Conservation (phyloP, 2,888 invertebrate species). For the Caenorhabditis macrosperma region DNA sequence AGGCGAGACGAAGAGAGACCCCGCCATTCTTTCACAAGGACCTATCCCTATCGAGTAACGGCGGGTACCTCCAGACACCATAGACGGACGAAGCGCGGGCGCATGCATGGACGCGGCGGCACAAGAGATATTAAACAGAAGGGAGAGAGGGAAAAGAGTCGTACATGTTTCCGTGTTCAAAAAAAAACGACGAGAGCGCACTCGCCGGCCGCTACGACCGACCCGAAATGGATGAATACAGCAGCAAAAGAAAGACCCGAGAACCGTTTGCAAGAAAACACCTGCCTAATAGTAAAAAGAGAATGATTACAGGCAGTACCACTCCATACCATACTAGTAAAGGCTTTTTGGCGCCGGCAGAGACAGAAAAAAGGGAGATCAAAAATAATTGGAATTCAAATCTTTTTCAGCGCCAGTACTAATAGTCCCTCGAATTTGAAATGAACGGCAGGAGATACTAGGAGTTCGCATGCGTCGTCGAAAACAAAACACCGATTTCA, state of each 20-base stretch:
- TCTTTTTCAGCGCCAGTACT: background rate
- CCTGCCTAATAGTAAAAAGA: background rate
- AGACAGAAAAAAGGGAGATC: too few species aligned
- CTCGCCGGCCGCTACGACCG: background rate
- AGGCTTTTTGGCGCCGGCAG: too few species aligned
- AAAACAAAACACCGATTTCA: constrained; percentile 2
- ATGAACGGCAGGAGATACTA: background rate
- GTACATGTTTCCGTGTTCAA: constrained; percentile 20
- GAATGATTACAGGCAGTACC: too few species aligned
- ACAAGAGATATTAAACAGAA: constrained; percentile 8
- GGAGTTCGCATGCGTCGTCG: too few species aligned
- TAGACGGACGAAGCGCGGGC: constrained; percentile 37
- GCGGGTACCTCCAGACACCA: constrained; percentile 53
- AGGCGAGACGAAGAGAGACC: constrained; percentile 17
- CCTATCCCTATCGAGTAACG: constrained; percentile 42
- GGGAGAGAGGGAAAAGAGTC: constrained; percentile 5
- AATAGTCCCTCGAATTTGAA: too few species aligned
- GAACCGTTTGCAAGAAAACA: background rate
- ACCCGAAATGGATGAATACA: constrained; percentile 2
- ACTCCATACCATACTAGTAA: too few species aligned
- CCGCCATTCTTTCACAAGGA: constrained; percentile 8
- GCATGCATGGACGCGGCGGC: constrained; percentile 24
- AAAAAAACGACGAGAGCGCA: constrained; percentile 11
- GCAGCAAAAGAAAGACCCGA: background rate
- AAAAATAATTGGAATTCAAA: background rate